Base-by-base conservation (phyloP, 2,888 invertebrate genomes). In the Drosophila limbata region DNA sequence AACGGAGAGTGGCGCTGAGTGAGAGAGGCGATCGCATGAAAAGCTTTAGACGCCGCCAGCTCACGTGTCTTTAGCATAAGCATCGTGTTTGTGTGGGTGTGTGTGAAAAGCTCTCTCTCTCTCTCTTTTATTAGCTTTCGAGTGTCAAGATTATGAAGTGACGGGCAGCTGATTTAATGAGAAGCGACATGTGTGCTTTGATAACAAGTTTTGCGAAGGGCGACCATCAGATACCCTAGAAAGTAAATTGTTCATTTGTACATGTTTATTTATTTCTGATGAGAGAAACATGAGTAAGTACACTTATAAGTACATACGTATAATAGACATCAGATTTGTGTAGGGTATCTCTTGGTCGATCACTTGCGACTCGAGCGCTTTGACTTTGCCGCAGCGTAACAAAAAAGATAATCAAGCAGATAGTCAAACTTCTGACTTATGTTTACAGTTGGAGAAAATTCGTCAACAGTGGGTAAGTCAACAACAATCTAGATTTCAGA, bases 391-490 rank as follows among this genome's bases (percentile, higher is more conserved):
- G 85, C 83, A 71, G 52, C 71, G 64, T 71, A 83, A 73, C 55
- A 80, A 80, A 80, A 80, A 51, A 73, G 79, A 84, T 84, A 75
- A 87, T 66, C 79, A 56, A 62, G 4, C 44, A 79, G 79, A 85
- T 85, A 82, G 65, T 25, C 44, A 63, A 53, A 47, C 50, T 25
- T 25, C 25, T 69, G 37, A 65, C 56, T 50, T 31, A 4, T 67
- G 47, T 74, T 63, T 60, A 59, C 61, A 70, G 39, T 55, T 62
- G 50, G 15, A 19, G 25, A 13, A 62, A 62, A 78, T 63, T 76
- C 68, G 63, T 60, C 52, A 47, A 67, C 19, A 35, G 45, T 42
- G 61, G 33, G 1, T 48, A 56, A 31, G 39, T 25, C 55, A 50
- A 57, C 33, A 40, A 33, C 25, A 25, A 25, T 25, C n/a, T n/a